A percentile compares a stretch with the other conserved stretches of the same genome.
Conservation (phyloP, 2,888 invertebrate species). For the Sphecodes monilicornis region DNA sequence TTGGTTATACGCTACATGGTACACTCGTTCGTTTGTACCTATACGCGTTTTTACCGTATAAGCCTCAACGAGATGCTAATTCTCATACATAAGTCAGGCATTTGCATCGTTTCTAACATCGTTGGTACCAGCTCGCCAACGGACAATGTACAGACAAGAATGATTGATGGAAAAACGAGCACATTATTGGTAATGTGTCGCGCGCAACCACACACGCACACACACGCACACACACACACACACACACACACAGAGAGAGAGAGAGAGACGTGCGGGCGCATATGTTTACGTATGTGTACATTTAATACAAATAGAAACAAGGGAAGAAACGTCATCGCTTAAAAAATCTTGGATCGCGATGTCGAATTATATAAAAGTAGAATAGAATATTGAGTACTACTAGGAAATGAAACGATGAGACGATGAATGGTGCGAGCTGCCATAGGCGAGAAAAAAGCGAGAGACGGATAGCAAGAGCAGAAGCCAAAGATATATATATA, state of each 20-base stretch:
- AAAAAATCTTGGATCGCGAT: background rate
- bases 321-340: background rate
- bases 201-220: too few relatives aligned
- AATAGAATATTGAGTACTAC: background rate
- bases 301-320: slow-evolving; percentile 2
- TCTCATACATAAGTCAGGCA: background rate
- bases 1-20: background rate
- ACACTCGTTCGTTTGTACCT: background rate
- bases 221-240: too few relatives aligned
- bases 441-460: background rate
- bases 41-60: background rate
- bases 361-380: background rate
- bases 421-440: background rate
- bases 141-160: slow-evolving; percentile 6
- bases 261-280: too few relatives aligned
- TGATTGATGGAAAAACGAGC: background rate
- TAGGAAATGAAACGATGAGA: slow-evolving; percentile 3
- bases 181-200: background rate
- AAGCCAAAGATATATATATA: background rate
- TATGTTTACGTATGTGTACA: too few relatives aligned
- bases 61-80: background rate
- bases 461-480: background rate
- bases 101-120: background rate
- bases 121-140: slow-evolving; percentile 4
- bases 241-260: too few relatives aligned